Base-by-base conservation (phyloP, 2,888 invertebrate genomes). In the Agrotis ipsilon region DNA sequence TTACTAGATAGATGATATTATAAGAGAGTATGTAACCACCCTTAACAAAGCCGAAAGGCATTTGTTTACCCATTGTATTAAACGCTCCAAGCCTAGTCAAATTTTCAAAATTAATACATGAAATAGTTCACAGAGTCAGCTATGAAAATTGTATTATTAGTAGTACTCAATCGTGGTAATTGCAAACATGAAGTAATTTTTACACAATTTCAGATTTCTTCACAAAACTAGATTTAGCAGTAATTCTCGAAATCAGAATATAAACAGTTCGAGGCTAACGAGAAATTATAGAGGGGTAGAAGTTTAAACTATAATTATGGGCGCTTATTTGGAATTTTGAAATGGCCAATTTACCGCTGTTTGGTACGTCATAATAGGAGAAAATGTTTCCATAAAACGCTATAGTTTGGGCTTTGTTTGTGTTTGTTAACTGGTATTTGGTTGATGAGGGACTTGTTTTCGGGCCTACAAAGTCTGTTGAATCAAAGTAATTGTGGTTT, bases 231-330 rank as follows among this genome's bases (percentile, higher is more conserved):
- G 58, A 68, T 60, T 73, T 64, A 27, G 32, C 52, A 68, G 59
- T 68, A 21, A 74, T 74, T 78, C 72, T 62, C 60, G 18, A 70
- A 78, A 73, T 67, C 66, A 60, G 60, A 73, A 80, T 75, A 83
- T 81, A 80, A 84, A 80, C 75, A 78, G 63, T 61, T 45, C 68
- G 21, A 55, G 75, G 68, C 65, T 82, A 86, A 82, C 81, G 76
- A 84, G 68, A 87, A 90, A 88, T 89, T 85, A 86, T 83, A 86
- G 82, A 71, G 75, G 75, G 72, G 77, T 73, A 78, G 76, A 86
- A 87, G 81, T 87, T 87, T 82, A 80, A 89, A 87, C 88, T 78
- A 81, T 86, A 88, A 90, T 91, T 90, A 89, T 73, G 86, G 82
- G 67, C 82, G 82, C 83, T 88, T 87, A 88, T 86, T 82, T 81